Base-by-base conservation (phyloP, 2,888 invertebrate species). In the Ophion costatus region DNA sequence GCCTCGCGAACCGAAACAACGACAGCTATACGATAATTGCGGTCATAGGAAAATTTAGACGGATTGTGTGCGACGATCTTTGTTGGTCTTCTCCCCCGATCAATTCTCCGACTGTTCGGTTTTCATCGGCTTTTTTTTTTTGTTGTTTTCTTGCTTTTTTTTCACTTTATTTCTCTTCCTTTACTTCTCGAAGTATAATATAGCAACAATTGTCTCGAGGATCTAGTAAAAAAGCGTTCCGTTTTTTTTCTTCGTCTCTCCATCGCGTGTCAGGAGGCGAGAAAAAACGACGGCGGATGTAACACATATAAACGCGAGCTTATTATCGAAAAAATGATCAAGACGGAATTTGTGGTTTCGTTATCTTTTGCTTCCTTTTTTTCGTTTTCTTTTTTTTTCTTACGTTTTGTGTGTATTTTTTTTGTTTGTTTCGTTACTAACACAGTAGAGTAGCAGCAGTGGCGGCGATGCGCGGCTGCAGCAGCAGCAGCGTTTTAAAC, bases 201-300 rank as follows among this genome's bases (percentile, higher is more conserved):
- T 14, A 86, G 87, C 88, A 86, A 85, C 88, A 86, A 85, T 87
- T 67, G 70, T 76, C 73, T 67, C 82, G 79, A 82, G 75, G 85
- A 88, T 84, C 88, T 88, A 87, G 88, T 87, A 87, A 88, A 87
- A 85, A 88, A 86, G 82, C 73, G 84, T 82, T 83, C 69, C 63
- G 75, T 69, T 69, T 79, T 59, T 61, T 76, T 64, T 20, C 45
- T 42, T 75, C 63, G 10, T 73, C 61, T 71, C 29, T 69, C 45
- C 51, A 45, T 82, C 79, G 24, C 56, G 14, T 29, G 85, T 82
- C 86, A 85, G 87, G 87, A 87, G 84, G 80, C 24, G 70, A 56
- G 86, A 86, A 85, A 87, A 88, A 87, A 88, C 87, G 76, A 79
- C 86, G 86, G 88, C 86, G 85, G 66, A 76, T 74, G 29, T 63